phyloP scores from a whole-genome alignment of 2,797 vertebrate species.

The Catamblyrhynchus diadema region DNA sequence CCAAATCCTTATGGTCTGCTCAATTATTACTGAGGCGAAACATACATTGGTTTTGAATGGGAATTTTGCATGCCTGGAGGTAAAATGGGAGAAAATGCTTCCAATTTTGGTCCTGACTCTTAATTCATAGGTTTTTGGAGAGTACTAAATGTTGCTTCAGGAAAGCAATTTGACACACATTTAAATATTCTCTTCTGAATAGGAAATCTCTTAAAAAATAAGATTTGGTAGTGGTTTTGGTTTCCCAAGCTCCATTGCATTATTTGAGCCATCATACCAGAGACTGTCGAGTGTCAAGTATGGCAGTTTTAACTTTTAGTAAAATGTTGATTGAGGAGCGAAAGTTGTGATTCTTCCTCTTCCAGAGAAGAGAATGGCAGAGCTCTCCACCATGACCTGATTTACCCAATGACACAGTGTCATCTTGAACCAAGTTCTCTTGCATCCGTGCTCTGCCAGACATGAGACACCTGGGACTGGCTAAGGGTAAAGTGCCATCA shows the following conservation, averaged over 20 bases:
- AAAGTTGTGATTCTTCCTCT: background rate
- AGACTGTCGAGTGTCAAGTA: background rate
- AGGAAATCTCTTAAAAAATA: background rate
- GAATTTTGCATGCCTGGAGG: background rate
- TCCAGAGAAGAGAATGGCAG: background rate
- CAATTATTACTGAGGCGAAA: background rate
- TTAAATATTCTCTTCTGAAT: background rate
- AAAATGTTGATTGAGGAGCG: background rate
- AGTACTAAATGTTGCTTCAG: background rate
- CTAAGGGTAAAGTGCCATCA: background rate
- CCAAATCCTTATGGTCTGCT: conserved; percentile 38
- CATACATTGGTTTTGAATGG: background rate
- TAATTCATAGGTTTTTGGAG: background rate
- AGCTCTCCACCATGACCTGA: background rate
- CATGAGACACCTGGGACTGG: background rate
- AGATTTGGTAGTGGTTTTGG: background rate
- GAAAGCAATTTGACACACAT: background rate
- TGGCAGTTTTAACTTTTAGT: background rate
- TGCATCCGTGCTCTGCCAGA: background rate
- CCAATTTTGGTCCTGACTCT: background rate
- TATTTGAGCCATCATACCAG: background rate
- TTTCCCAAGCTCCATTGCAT: background rate
- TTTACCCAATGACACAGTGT: background rate
- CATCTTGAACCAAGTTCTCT: background rate
- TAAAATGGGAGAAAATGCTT: background rate